Evolutionary conservation across 2,888 invertebrate species (phyloP), one percentile per base, ranked within the genome.

Genomic region (Tenodera sinensis): DNA sequence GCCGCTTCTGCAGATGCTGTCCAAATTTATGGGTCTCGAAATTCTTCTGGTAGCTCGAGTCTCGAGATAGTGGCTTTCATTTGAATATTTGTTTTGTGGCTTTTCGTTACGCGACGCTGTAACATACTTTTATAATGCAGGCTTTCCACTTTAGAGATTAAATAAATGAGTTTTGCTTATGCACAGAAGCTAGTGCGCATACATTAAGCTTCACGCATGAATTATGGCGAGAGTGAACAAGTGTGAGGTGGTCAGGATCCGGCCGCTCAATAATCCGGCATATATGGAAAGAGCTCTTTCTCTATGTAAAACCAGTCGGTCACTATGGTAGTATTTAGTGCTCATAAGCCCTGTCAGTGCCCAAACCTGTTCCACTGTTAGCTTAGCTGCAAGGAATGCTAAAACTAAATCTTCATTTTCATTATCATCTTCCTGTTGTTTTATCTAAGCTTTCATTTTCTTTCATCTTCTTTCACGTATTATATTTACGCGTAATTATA

Each of bases 101-200:
- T 71, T 71, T 71, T 71, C 54, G 54, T 15, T 71, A 25, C 54
- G 54, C 54, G 54, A 54, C 54, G 54, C 54, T 15, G 54, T 25
- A 71, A 71, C 4, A 71, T 71, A 71, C 54, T 71, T 71, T 71
- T 71, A 71, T 71, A 71, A 71, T 71, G 54, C 54, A 71, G 54
- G 54, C 54, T 71, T 47, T 47, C 54, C 85, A 85, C n/a, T 54
- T 85, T 54, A 27, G 85, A 85, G 42, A 85, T 85, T 47, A 85
- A 54, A 42, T 85, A 85, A 85, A 85, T 85, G 85, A 85, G 85
- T 85, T 85, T 54, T 85, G 85, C 54, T 85, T 85, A 85, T 85
- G 85, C 85, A 47, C 47, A 85, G 85, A 47, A 85, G 85, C 85
- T 85, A 42, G 34, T 85, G 15, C 47, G 14, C 85, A 47, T 85